Evolutionary conservation across 1,140 invertebrate species (phyloP).

Genomic region (Ctenoplectra terminalis): DNA sequence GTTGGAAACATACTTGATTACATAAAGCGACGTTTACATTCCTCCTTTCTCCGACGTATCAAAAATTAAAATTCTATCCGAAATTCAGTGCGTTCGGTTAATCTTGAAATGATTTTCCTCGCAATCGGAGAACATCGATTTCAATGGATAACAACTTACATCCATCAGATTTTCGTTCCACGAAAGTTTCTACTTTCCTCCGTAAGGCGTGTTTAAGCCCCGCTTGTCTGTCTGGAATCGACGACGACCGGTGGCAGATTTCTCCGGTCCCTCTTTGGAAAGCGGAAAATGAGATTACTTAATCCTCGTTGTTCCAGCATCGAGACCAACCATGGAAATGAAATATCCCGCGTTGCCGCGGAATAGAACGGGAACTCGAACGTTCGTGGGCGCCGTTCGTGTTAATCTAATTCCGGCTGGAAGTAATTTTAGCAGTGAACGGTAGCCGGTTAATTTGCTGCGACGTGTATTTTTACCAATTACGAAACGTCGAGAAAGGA

Average conservation of each 20-base stretch:
- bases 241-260: slow-evolving; percentile 18
- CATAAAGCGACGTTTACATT: neutral
- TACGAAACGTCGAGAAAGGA: neutral
- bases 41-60: neutral
- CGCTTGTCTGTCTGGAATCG: slow-evolving; percentile 19
- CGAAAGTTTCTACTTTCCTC: slow-evolving; percentile 41
- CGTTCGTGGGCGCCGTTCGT: neutral
- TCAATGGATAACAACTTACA: slow-evolving; percentile 39
- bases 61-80: slow-evolving; percentile 46
- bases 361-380: slow-evolving; percentile 3
- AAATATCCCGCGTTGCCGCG: slow-evolving; percentile 69
- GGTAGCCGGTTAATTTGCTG: slow-evolving; percentile 23
- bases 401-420: slow-evolving; percentile 35
- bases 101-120: slow-evolving; percentile 53
- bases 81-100: slow-evolving; percentile 53
- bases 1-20: neutral
- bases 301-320: slow-evolving; percentile 75
- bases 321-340: slow-evolving; percentile 74
- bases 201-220: slow-evolving; percentile 23
- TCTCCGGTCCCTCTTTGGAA: slow-evolving; percentile 55
- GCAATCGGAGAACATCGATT: slow-evolving; percentile 32
- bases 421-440: slow-evolving; percentile 27
- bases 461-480: neutral
- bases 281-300: slow-evolving; percentile 72
- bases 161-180: slow-evolving; percentile 30